Evolutionary conservation across 2,113 vertebrate species (phyloP).

Genomic region (Myxocyprinus asiaticus): DNA sequence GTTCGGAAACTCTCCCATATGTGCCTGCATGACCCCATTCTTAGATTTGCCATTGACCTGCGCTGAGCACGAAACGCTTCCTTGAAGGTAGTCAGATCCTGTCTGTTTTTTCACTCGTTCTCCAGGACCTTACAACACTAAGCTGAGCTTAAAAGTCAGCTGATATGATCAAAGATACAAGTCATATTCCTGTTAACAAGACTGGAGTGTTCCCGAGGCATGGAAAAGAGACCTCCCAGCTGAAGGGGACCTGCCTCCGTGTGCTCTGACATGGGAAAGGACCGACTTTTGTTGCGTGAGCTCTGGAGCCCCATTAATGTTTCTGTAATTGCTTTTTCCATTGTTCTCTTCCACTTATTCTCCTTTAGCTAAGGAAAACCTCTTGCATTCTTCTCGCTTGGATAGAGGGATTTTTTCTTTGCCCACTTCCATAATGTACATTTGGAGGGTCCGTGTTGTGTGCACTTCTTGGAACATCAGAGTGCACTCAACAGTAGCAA

Average conservation of each 20-base stretch:
- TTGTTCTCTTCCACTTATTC: conserved; percentile 31
- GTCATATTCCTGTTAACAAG: conserved; percentile 72
- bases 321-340: conserved; percentile 54
- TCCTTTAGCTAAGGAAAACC: conserved; percentile 31
- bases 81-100: conserved; percentile 15
- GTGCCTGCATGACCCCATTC: conserved; percentile 23
- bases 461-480: conserved; percentile 59
- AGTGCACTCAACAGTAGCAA: conserved; percentile 55
- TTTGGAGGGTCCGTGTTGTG: conserved; percentile 55
- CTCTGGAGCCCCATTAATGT: conserved; percentile 46
- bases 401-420: conserved; percentile 10
- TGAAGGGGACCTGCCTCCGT: conserved; percentile 23
- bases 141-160: conserved; percentile 77
- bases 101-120: conserved; percentile 60
- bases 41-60: conserved; percentile 3
- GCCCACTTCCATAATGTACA: conserved; percentile 43
- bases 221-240: conserved; percentile 69
- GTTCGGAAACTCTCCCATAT: neutral
- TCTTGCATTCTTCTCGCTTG: conserved; percentile 22
- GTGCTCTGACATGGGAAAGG: conserved; percentile 55
- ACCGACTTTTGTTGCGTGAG: conserved; percentile 45
- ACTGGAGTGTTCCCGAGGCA: conserved; percentile 54
- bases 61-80: conserved; percentile 8
- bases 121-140: conserved; percentile 60
- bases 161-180: conserved; percentile 78